Base-by-base conservation (phyloP, 1,140 invertebrate genomes). In the Drosophila prosaltans region DNA sequence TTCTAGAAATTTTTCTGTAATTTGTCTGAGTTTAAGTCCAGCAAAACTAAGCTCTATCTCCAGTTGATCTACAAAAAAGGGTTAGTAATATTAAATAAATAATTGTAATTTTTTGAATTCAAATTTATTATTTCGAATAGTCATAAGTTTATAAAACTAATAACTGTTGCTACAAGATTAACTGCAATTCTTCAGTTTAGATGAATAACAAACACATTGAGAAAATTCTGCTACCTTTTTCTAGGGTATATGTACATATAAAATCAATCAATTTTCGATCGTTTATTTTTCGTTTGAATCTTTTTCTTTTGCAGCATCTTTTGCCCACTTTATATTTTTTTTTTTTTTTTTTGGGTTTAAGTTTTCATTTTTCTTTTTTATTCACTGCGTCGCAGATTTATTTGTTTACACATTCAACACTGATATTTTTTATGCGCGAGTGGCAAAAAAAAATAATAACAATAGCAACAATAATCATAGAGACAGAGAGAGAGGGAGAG, bases 341-440 rank as follows among this genome's bases (percentile, higher is more conserved):
- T 4, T 51, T 16, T 61, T 61, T 39, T 61, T 16, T 30, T 24
- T 30, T 21, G 16, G 24, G 8, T 51, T 51, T 26, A 26, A 9
- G 8, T 51, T 51, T 51, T 24, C 45, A 26, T 9, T 61, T 61
- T 61, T 41, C 36, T 24, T 3, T 55, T 36, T 9, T 40, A 39
- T 61, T 74, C 72, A 74, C 68, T 51, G 45, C 45, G 45, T 51
- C 45, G 45, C 45, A 51, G 21, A 51, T 51, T 51, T 51, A 51
- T 51, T 51, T 51, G 45, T 51, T 51, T 51, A 51, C 45, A 51
- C 21, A 51, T 51, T 51, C 45, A 51, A 51, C 21, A 51, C 45
- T 51, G 45, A 51, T 51, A 51, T 51, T 51, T 51, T 51, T 51
- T 51, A 51, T 51, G 21, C 9, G 45, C 7, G 45, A 51, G 21